These are phyloP conservation scores for Brachionus calyciflorus DNA, from an alignment of 1,140 invertebrate genomes.

Conservation along the genomic window DNA sequence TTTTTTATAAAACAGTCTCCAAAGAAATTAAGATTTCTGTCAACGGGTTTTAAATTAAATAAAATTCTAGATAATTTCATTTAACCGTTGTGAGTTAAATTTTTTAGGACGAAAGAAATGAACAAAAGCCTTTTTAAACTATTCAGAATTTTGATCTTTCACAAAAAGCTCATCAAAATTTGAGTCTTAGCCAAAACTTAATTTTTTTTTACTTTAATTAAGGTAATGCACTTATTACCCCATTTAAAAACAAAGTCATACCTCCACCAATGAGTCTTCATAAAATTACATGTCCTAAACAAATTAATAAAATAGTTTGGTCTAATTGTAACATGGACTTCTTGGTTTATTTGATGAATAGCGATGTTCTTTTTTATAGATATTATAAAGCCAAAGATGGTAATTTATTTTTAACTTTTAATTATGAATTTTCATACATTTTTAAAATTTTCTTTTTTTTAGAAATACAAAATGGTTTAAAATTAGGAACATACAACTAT, in stretches of 20 bases:
- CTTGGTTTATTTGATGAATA: constrained; percentile 12
- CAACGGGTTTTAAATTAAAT: too few species aligned
- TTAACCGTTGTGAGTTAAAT: too few species aligned
- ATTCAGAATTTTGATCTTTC: too few species aligned
- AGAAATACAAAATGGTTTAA: constrained; percentile 34
- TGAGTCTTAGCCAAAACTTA: neutral
- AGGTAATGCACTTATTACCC: constrained; percentile 69
- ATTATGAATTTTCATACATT: neutral
- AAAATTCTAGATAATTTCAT: too few species aligned
- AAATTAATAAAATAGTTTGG: constrained; percentile 65
- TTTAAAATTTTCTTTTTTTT: neutral
- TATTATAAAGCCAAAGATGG: constrained; percentile 23
- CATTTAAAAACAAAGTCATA: constrained; percentile 70
- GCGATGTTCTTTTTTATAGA: constrained; percentile 22
- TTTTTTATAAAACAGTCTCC: too few species aligned
- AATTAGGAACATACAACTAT: constrained; percentile 5
- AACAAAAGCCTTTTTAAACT: too few species aligned
- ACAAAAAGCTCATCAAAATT: too few species aligned
- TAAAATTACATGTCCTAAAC: constrained; percentile 63
- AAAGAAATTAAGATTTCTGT: too few species aligned
- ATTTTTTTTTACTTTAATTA: constrained; percentile 49
- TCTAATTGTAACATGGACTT: constrained; percentile 42
- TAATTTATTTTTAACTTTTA: neutral
- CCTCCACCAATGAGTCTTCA: constrained; percentile 78
- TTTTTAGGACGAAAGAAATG: too few species aligned